These are phyloP conservation scores for Steinernema hermaphroditum DNA, from an alignment of 2,888 invertebrate species.

Conservation along the genomic window DNA sequence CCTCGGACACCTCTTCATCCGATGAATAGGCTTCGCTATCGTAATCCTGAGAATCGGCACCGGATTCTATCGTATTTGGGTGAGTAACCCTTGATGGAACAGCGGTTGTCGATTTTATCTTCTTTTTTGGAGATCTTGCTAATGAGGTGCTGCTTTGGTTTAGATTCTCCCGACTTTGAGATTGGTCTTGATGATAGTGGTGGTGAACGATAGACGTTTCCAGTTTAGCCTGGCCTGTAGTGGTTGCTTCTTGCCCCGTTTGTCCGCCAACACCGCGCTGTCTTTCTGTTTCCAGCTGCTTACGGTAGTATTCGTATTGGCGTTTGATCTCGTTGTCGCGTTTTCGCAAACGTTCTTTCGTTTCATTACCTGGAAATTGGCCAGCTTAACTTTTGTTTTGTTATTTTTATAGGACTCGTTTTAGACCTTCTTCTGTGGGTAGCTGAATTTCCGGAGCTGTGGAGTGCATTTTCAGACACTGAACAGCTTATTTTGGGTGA, in stretches of 20 bases:
- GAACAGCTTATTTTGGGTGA: too few relatives aligned
- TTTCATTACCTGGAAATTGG: background rate
- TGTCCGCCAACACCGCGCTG: background rate
- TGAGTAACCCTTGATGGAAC: background rate
- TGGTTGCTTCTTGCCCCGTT: background rate
- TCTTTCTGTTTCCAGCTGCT: background rate
- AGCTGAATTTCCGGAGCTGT: too few relatives aligned
- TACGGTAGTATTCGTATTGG: slow-evolving; percentile 10
- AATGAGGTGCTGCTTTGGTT: background rate
- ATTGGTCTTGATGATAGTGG: background rate
- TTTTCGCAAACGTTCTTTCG: background rate
- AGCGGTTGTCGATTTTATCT: background rate
- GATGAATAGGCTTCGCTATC: slow-evolving; percentile 1
- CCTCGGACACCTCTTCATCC: slow-evolving; percentile 13
- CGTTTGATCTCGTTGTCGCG: slow-evolving; percentile 3
- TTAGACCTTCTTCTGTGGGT: too few relatives aligned
- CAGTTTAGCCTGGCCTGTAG: background rate
- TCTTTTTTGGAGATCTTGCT: background rate
- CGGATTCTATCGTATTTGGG: background rate
- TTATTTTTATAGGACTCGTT: too few relatives aligned
- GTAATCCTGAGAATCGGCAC: background rate
- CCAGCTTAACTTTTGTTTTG: too few relatives aligned
- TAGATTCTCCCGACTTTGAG: too few relatives aligned
- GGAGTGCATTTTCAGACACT: too few relatives aligned
- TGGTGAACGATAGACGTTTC: background rate